Base-by-base conservation (phyloP, 2,888 invertebrate genomes). In the Leptothorax acervorum region DNA sequence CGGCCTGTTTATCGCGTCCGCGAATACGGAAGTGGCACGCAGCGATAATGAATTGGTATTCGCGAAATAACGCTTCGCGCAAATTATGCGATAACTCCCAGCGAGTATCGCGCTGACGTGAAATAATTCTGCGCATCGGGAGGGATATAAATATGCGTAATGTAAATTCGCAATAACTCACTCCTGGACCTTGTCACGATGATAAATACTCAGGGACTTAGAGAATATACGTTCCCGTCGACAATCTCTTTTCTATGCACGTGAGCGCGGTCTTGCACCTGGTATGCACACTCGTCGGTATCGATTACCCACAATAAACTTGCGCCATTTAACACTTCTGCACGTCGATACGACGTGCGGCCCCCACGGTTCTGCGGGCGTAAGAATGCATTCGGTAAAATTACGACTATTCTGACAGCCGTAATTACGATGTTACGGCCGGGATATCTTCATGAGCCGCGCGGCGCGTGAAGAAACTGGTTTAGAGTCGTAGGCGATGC, bases 371-470 rank as follows among this genome's bases (percentile, higher is more conserved):
- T 51, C 45, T 57, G 15, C 35, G 60, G 60, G 45, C 45, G 66
- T 18, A 85, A 65, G 81, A 81, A 74, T 68, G 60, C 63, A 51
- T 74, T 31, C 70, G 65, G 70, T 63, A 75, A 82, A 74, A 85
- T 83, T 86, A 85, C 31, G 75, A 76, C 62, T 79, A 82, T 82
- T 55, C 31, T 66, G 76, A 82, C 66, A 85, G 82, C 71, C 79
- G 83, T 88, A 88, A 88, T 88, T 88, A 88, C 78, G 82, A 83
- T 53, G 75, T 78, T 85, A 75, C 70, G 76, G 51, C 63, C 82
- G 88, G 83, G 82, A 87, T 76, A 83, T 88, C 88, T 88, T 85
- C 85, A 87, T 88, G 84, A 87, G 83, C 79, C 62, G 81, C 31
- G 31, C 74, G n/a, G 55, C 68, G 45, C 60, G 74, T 42, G 78